Evolutionary conservation across 2,888 invertebrate species (phyloP), one percentile per base, ranked within the genome.

Genomic region (Ophion obscuratus): DNA sequence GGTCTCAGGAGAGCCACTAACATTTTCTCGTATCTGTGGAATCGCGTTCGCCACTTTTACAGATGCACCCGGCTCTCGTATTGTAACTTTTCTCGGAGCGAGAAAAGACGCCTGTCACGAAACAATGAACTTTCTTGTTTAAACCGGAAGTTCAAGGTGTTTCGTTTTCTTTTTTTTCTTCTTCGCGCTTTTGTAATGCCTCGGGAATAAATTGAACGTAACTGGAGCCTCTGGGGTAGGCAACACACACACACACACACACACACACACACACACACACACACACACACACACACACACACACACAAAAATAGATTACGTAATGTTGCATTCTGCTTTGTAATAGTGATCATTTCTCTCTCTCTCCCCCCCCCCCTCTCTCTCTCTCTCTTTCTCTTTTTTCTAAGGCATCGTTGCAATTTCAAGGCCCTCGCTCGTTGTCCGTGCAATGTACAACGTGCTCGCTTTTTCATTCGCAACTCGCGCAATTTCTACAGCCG

Each of bases 241-340:
- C 7, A 59, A 36, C 66, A 85, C 47, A 75, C 44, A 67, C 61
- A 53, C 53, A 14, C 17, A 53, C 53, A 47, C 14, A 14, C 44
- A 6, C 44, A 11, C 47, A 9, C 17, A 4, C 61, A 11, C 61
- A 0, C 53, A 3, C 17, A 53, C 53, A 47, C 47, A 3, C 44
- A 6, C 44, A 47, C 47, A 9, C 17, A 31, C 66, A 85, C 47
- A 75, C 44, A 67, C 61, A 53, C 53, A 14, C 17, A 53, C 53
- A 47, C 47, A 14, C 44, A 9, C 44, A 47, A 24, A 24, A 5
- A 20, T 20, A 61, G 20, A 61, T 89, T 89, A 88, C 77, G 84
- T 87, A 89, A 89, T 86, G 62, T 73, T 59, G 70, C 73, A 84
- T 88, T 85, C 73, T 81, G 88, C 88, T 73, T 84, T 84, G 87